phyloP scores from a whole-genome alignment of 1,140 invertebrate genomes.

The Lordiphosa collinella region DNA sequence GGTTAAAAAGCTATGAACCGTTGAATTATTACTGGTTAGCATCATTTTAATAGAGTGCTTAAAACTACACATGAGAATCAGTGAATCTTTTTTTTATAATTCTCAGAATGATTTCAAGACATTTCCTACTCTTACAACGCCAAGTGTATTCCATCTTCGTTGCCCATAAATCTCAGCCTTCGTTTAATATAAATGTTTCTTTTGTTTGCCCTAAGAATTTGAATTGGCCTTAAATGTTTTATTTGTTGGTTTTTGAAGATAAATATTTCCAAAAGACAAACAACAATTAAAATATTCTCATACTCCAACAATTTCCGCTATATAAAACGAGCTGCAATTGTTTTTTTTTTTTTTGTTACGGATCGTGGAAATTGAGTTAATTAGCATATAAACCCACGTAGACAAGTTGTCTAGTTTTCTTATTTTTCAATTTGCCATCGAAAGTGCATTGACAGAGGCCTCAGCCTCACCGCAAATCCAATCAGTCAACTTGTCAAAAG shows the following conservation, averaged over 20 bases:
- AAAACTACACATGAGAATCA: too few relatives aligned
- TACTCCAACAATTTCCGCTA: slow-evolving; percentile 47
- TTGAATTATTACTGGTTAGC: too few relatives aligned
- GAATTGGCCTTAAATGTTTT: slow-evolving; percentile 39
- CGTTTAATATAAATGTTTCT: slow-evolving; percentile 6
- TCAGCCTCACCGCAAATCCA: slow-evolving; percentile 36
- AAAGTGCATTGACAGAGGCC: slow-evolving; percentile 41
- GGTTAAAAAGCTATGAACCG: too few relatives aligned
- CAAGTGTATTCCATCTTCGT: neutral
- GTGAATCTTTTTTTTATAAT: too few relatives aligned
- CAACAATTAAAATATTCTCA: slow-evolving; percentile 69
- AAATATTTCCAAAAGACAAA: slow-evolving; percentile 29
- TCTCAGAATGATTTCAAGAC: too few relatives aligned
- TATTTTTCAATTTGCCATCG: slow-evolving; percentile 33
- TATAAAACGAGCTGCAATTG: slow-evolving; percentile 40
- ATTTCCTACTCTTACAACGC: too few relatives aligned
- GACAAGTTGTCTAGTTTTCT: slow-evolving; percentile 8
- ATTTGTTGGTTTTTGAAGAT: neutral
- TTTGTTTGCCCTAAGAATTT: slow-evolving; percentile 5
- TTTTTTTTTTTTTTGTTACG: slow-evolving; percentile 49
- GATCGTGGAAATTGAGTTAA: slow-evolving; percentile 72
- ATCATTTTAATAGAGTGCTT: too few relatives aligned
- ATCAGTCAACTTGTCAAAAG: slow-evolving; percentile 51
- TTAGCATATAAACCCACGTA: slow-evolving; percentile 45
- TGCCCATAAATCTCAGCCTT: slow-evolving; percentile 2